Conservation (phyloP, 2,888 invertebrate genomes). For the Diploptera punctata region DNA sequence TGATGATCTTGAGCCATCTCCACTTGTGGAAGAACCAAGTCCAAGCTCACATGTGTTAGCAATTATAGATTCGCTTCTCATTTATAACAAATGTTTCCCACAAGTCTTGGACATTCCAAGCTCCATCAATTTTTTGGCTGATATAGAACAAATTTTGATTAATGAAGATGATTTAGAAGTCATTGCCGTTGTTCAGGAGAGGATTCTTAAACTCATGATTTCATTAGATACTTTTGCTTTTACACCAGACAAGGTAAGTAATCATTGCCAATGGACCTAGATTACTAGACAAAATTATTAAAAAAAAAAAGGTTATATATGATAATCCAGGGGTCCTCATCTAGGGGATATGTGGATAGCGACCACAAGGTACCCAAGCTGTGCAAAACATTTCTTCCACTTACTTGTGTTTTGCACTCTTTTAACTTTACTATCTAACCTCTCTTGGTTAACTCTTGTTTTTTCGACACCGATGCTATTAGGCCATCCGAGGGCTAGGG, state of each 20-base stretch:
- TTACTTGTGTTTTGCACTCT: too few species aligned
- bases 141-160: constrained; percentile 49
- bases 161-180: constrained; percentile 47
- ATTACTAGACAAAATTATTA: too few species aligned
- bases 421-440: too few species aligned
- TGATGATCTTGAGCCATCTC: not conserved
- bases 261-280: too few species aligned
- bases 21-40: not conserved
- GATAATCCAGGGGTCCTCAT: too few species aligned
- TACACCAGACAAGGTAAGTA: constrained; percentile 48
- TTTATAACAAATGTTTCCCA: constrained; percentile 61
- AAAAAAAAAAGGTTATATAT: too few species aligned
- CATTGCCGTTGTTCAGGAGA: constrained; percentile 52
- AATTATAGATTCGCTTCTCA: constrained; percentile 63
- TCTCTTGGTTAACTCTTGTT: too few species aligned
- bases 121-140: constrained; percentile 46
- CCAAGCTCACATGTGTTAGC: constrained; percentile 47
- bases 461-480: too few species aligned
- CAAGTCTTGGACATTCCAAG: constrained; percentile 56
- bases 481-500: too few species aligned
- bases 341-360: too few species aligned
- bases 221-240: constrained; percentile 53
- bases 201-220: constrained; percentile 55
- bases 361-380: too few species aligned
- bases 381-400: too few species aligned